Base-by-base conservation (phyloP, 1,140 invertebrate species). In the Andrena cerasifolii region DNA sequence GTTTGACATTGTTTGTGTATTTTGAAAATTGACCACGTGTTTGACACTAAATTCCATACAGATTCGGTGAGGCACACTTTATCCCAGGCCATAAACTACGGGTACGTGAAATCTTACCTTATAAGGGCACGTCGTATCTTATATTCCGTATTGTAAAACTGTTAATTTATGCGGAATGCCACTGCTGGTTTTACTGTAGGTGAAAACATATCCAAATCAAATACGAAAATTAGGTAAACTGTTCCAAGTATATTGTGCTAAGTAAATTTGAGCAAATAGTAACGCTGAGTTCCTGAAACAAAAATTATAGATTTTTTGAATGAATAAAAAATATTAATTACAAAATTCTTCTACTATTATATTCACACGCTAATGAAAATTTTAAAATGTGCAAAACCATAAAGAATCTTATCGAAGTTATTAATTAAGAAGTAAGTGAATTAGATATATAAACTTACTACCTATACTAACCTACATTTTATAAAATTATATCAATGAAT, bases 31-130 rank as follows among this genome's bases (percentile, higher is more conserved):
- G 31, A n/a, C n/a, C n/a, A n/a, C n/a, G n/a, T n/a, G n/a, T n/a
- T n/a, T n/a, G 51, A 68, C 76, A 54, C 59, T 33, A 59, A 83
- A 83, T 84, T 79, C 70, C 82, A 74, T 82, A 73, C 63, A 71
- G 77, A 78, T 74, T 65, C 70, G 24, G 68, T 40, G 58, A 65
- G 79, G 21, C 67, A 80, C 63, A 72, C 68, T 83, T 79, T 68
- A n/a, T 80, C 83, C 78, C 66, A 31, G 49, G 63, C 76, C 80
- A 67, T 86, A 86, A 86, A 86, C 86, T 85, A 83, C 74, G 51
- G 58, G 67, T 72, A 78, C 43, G 58, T 67, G 54, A 78, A 76
- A 82, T 85, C 67, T 73, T 33, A 59, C 82, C 79, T 75, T 82
- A 86, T 76, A 83, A 73, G 85, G 82, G 54, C 61, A 56, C 70